phyloP scores from a whole-genome alignment of 2,113 vertebrate genomes.

The Notiomystis cincta region DNA sequence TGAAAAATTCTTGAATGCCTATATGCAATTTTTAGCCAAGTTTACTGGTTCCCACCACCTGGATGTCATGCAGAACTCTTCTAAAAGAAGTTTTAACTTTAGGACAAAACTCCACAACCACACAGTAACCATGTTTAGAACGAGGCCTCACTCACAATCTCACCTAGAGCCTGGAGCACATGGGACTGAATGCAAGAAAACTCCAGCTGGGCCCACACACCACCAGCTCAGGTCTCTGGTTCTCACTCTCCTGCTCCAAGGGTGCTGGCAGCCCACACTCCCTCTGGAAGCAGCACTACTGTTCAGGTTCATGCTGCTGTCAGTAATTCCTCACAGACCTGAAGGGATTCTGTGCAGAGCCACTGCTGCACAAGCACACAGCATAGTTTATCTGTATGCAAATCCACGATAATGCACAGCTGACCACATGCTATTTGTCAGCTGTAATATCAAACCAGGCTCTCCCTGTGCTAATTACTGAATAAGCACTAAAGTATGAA shows the following conservation, averaged over 20 bases:
- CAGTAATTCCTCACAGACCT: neutral
- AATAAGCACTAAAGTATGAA: neutral
- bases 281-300: neutral
- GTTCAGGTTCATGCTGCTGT: neutral
- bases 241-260: fast-evolving
- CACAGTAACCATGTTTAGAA: neutral
- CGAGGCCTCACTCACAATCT: neutral
- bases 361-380: neutral
- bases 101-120: neutral
- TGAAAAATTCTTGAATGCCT: neutral
- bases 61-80: neutral
- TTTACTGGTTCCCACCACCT: neutral
- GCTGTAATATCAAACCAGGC: neutral
- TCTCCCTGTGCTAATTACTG: neutral
- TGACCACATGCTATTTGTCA: neutral
- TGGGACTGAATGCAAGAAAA: neutral
- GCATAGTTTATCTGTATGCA: neutral
- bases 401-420: neutral
- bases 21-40: neutral
- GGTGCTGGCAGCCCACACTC: neutral
- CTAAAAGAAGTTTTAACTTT: neutral
- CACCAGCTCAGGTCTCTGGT: neutral
- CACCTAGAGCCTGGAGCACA: neutral
- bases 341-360: neutral
- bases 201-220: fast-evolving